Percentiles rank a stretch among this genome's conserved stretches.
These are phyloP conservation scores for Haliclona indistincta DNA, from an alignment of 37 sponge, comb jelly and placozoan genomes.

Conservation along the genomic window DNA sequence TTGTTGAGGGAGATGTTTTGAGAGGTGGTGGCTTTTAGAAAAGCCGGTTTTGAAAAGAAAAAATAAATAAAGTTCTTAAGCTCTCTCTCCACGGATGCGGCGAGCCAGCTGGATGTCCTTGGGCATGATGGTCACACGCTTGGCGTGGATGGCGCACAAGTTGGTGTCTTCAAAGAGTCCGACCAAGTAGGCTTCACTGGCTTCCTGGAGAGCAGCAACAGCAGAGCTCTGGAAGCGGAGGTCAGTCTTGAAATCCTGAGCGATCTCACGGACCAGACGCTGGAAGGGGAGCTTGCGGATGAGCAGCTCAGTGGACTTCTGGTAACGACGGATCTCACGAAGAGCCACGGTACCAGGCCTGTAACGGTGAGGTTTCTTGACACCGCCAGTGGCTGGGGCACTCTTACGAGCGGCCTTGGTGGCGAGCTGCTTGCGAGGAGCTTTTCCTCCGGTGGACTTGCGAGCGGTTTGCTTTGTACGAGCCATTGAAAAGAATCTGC, in stretches of 20 bases:
- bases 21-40: neutral
- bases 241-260: constrained; percentile 65
- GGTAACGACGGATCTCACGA: constrained; percentile 55
- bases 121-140: constrained; percentile 90
- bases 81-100: constrained; percentile 81
- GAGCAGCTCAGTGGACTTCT: constrained; percentile 8
- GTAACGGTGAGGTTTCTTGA: constrained; percentile 65
- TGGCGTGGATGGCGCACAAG: constrained; percentile 87
- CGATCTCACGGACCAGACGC: constrained; percentile 57
- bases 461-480: constrained; percentile 61
- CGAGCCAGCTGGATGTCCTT: constrained; percentile 88
- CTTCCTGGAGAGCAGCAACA: constrained; percentile 69
- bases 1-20: neutral
- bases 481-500: too few species aligned
- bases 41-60: neutral
- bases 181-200: constrained; percentile 81
- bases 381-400: constrained; percentile 63
- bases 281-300: constrained; percentile 59
- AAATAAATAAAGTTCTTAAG: constrained; percentile 27
- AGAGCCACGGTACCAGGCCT: constrained; percentile 66
- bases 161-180: constrained; percentile 88
- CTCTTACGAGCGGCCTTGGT: constrained; percentile 58
- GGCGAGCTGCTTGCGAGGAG: constrained; percentile 60
- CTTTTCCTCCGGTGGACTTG: constrained; percentile 54
- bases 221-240: constrained; percentile 66